Percentiles rank a stretch among this genome's conserved stretches.
These are phyloP conservation scores for Callochromis pleurospilus DNA, from an alignment of 2,113 vertebrate genomes.

Conservation along the genomic window DNA sequence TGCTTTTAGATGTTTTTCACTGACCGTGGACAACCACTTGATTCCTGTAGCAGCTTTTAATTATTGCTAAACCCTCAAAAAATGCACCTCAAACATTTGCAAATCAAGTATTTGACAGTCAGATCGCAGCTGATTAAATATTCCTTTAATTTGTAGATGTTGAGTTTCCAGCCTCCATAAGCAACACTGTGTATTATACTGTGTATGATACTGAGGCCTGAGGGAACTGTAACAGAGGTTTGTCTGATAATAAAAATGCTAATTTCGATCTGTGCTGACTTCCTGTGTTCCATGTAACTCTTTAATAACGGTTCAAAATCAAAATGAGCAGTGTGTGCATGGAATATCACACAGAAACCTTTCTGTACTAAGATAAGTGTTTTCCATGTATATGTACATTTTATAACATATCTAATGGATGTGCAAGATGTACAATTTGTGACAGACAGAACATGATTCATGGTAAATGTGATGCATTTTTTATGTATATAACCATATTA, in stretches of 20 bases:
- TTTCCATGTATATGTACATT: not conserved
- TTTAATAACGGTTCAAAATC: not conserved
- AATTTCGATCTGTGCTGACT: not conserved
- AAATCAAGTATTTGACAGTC: not conserved
- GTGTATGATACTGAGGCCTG: not conserved
- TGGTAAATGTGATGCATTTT: not conserved
- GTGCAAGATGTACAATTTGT: not conserved
- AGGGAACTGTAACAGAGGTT: not conserved
- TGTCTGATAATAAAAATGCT: not conserved
- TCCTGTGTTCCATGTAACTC: not conserved
- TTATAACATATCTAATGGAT: not conserved
- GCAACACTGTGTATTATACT: not conserved
- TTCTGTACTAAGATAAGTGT: not conserved
- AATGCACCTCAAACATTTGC: not conserved
- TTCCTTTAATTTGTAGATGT: not conserved
- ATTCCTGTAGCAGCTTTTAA: not conserved
- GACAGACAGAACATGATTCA: not conserved
- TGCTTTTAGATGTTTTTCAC: not conserved
- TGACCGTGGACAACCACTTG: not conserved
- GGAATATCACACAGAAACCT: not conserved
- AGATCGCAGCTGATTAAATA: rapidly evolving
- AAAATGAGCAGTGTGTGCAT: not conserved
- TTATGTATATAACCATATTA: not conserved
- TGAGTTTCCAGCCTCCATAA: not conserved
- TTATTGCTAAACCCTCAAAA: not conserved